Conservation (phyloP, 2,113 vertebrate genomes). For the Ptyas mucosa region DNA sequence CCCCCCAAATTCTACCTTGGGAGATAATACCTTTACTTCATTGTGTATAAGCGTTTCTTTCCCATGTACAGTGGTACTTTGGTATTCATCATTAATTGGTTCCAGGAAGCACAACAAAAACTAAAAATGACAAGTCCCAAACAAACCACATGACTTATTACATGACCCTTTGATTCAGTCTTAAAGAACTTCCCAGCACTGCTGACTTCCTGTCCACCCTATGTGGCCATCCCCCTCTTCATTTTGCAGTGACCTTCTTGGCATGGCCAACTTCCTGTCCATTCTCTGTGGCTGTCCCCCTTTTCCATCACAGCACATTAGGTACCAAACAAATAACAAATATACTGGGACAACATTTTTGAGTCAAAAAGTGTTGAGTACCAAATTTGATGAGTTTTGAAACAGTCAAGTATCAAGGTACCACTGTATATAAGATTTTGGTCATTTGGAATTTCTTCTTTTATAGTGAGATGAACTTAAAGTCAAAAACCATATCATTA, state of each 20-base stretch:
- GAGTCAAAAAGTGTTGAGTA: background rate
- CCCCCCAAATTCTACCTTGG: rapidly evolving
- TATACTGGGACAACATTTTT: background rate
- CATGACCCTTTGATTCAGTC: background rate
- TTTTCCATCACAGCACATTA: background rate
- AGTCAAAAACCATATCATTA: conserved; percentile 42
- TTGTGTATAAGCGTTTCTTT: background rate
- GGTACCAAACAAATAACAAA: background rate
- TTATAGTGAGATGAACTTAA: conserved; percentile 25
- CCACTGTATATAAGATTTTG: background rate
- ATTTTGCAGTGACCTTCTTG: background rate
- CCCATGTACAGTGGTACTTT: background rate
- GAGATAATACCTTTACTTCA: conserved; percentile 3
- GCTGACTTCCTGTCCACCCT: background rate
- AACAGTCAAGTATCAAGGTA: background rate
- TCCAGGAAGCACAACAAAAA: background rate
- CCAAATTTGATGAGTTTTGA: background rate
- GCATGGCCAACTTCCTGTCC: background rate
- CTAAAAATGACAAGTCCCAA: background rate
- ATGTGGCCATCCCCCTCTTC: background rate
- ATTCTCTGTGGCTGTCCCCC: background rate
- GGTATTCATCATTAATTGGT: background rate
- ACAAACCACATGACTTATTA: background rate
- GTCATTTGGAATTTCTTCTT: conserved; percentile 46
- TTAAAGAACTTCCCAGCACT: background rate